Evolutionary conservation across 2,888 invertebrate species (phyloP), one percentile per base, ranked within the genome.

Genomic region (Lacanobia wlatinum): DNA sequence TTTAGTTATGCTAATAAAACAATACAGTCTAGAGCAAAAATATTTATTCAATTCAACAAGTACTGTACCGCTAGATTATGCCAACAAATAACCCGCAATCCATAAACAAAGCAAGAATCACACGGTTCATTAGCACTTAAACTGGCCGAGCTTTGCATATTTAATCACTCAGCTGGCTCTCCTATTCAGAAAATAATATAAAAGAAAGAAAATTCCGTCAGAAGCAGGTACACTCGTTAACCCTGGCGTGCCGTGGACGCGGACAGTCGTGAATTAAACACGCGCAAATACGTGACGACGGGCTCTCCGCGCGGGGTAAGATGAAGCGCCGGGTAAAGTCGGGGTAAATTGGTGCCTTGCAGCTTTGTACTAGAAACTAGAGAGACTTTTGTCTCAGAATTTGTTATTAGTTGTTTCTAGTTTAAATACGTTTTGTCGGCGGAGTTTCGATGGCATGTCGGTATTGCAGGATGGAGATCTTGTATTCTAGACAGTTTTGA

Each of bases 231-330:
- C 73, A 82, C 87, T 91, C 89, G 87, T 90, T 91, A 89, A 86
- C 85, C 82, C 82, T 80, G 80, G 71, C 52, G 70, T 58, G 66
- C 80, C 76, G 78, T 58, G 73, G 79, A 83, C 78, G 40, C 77
- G 84, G 83, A 83, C 86, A 84, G 81, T 80, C 78, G 80, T 87
- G 87, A 90, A 90, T 90, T 90, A 90, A 89, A 90, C 87, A 88
- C 89, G 87, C 83, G 82, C 89, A 87, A 87, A 87, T 90, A 88
- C 84, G 80, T 83, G 82, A 82, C 76, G 76, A 77, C 78, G 62
- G 62, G 66, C 67, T 77, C 81, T 77, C 61, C 38, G 71, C 68
- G 56, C 63, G 43, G 63, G 55, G 48, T 43, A 73, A 78, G 62
- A 78, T 78, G 83, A 79, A 83, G 66, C 80, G 69, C 43, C n/a